Conservation (phyloP, 2,113 vertebrate species). For the Prionailurus bengalensis region DNA sequence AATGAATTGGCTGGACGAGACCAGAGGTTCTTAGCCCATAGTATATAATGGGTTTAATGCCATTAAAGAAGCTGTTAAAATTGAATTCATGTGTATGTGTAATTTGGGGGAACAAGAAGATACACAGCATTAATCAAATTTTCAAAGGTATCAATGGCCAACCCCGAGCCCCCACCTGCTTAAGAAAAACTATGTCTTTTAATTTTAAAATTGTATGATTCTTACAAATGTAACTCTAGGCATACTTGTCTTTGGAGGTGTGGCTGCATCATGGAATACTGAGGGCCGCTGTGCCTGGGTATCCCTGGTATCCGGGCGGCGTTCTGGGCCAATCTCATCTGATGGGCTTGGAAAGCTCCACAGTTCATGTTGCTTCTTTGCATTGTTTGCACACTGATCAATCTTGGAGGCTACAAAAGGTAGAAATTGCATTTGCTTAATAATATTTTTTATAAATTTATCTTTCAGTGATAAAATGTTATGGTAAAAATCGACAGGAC, state of each 20-base stretch:
- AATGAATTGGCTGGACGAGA: background rate
- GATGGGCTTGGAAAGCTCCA: constrained; percentile 95
- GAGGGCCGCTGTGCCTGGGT: constrained; percentile 95
- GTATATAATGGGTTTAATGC: background rate
- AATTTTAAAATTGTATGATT: constrained; percentile 80
- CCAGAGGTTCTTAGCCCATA: background rate
- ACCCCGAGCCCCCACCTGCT: background rate
- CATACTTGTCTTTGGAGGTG: constrained; percentile 99
- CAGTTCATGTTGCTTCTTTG: constrained; percentile 97
- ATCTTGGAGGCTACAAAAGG: constrained; percentile 95
- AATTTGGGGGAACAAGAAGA: constrained; percentile 44
- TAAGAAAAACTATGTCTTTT: constrained; percentile 68
- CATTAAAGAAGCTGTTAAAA: background rate
- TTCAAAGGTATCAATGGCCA: background rate
- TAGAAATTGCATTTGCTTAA: constrained; percentile 78
- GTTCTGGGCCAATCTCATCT: constrained; percentile 96
- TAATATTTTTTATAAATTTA: constrained; percentile 69
- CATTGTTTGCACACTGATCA: constrained; percentile 99
- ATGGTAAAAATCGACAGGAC: constrained; percentile 57
- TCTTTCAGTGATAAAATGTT: constrained; percentile 57
- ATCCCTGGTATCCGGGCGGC: constrained; percentile 93
- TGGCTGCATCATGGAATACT: constrained; percentile 98
- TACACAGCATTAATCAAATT: constrained; percentile 34
- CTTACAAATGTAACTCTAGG: constrained; percentile 84
- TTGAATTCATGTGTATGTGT: background rate